Evolutionary conservation across 2,797 vertebrate genomes (phyloP).

Genomic region (Sebastes goodei): DNA sequence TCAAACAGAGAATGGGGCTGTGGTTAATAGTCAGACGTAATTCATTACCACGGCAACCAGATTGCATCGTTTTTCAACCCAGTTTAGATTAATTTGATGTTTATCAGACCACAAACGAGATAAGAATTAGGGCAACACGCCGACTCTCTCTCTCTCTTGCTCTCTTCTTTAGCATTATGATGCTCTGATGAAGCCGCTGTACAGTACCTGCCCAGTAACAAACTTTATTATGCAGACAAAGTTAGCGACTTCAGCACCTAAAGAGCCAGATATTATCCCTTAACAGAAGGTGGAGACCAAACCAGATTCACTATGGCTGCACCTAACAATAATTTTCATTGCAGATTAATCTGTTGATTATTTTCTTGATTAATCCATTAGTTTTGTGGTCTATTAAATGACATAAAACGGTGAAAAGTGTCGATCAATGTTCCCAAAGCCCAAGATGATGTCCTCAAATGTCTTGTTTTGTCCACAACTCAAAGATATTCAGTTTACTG

Average conservation of each 20-base stretch:
- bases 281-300: not conserved
- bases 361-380: rapidly evolving
- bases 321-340: no score
- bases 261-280: no score
- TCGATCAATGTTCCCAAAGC: rapidly evolving
- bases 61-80: no score
- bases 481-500: no score
- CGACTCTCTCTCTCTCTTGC: no score
- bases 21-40: no score
- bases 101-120: no score
- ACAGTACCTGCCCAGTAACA: not conserved
- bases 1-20: no score
- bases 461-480: no score
- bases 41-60: rapidly evolving
- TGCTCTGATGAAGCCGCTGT: not conserved
- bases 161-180: not conserved
- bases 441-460: rapidly evolving
- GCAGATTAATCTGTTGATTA: rapidly evolving
- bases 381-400: no score
- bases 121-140: no score
- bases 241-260: not conserved
- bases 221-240: not conserved
- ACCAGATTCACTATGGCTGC: not conserved
- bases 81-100: no score
- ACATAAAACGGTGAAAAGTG: rapidly evolving